Conservation (phyloP, 2,888 invertebrate species). For the Caenorhabditis sinica region DNA sequence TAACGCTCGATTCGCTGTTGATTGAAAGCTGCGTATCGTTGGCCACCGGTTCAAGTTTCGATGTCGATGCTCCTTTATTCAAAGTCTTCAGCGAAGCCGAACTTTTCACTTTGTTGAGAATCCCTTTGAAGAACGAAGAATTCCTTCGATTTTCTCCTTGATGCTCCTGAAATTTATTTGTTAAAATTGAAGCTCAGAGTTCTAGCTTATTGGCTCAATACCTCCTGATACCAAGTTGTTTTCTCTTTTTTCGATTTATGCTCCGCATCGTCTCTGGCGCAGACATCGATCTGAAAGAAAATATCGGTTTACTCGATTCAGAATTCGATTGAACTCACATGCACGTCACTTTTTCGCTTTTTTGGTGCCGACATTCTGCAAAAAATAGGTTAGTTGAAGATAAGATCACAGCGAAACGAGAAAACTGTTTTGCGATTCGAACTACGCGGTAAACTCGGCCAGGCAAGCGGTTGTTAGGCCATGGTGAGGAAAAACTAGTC, state of each 20-base stretch:
- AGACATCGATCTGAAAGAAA: conserved; percentile 49
- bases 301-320: not conserved
- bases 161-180: conserved; percentile 7
- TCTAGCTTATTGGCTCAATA: not conserved
- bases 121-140: conserved; percentile 43
- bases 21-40: conserved; percentile 54
- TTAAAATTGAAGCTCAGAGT: not conserved
- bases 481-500: conserved; percentile 19
- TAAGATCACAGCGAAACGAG: not conserved
- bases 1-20: conserved; percentile 61
- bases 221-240: conserved; percentile 54
- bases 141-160: conserved; percentile 33
- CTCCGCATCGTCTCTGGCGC: conserved; percentile 39
- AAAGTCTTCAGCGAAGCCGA: conserved; percentile 16
- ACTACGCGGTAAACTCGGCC: conserved; percentile 36
- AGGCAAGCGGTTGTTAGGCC: conserved; percentile 7
- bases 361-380: conserved; percentile 60
- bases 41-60: conserved; percentile 37
- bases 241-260: conserved; percentile 52
- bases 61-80: conserved; percentile 31
- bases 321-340: conserved; percentile 41
- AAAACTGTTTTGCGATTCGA: conserved; percentile 21
- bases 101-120: conserved; percentile 55
- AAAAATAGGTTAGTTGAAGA: not conserved
- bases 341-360: conserved; percentile 62